Conservation (phyloP, 2,888 invertebrate species). For the Pseudococcus viburni region DNA sequence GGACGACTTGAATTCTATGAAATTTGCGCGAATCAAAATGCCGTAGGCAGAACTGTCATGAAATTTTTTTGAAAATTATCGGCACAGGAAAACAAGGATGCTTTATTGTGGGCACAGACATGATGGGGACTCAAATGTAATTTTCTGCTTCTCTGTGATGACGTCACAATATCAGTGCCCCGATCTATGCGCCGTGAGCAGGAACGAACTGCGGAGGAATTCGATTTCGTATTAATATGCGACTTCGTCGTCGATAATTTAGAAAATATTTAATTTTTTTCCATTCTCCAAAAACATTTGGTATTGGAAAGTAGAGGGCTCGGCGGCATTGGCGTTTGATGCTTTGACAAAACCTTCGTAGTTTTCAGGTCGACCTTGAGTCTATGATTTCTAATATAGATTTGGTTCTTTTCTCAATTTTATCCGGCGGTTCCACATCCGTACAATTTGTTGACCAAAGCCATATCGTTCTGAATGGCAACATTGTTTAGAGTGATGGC, state of each 20-base stretch:
- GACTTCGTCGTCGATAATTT: neutral
- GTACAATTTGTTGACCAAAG: too few relatives aligned
- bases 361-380: conserved; percentile 83
- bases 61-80: too few relatives aligned
- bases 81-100: too few relatives aligned
- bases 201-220: conserved; percentile 81
- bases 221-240: conserved; percentile 18
- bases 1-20: too few relatives aligned
- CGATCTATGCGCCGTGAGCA: conserved; percentile 94
- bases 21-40: too few relatives aligned
- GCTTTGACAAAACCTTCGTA: conserved; percentile 85
- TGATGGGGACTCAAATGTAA: too few relatives aligned
- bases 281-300: conserved; percentile 74
- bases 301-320: conserved; percentile 84
- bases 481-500: too few relatives aligned
- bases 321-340: conserved; percentile 81
- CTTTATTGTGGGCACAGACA: too few relatives aligned
- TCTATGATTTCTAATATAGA: conserved; percentile 91
- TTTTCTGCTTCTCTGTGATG: too few relatives aligned
- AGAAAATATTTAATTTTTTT: conserved; percentile 70
- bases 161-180: too few relatives aligned
- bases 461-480: too few relatives aligned
- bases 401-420: conserved; percentile 76
- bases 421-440: conserved; percentile 76
- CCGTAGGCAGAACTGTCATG: too few relatives aligned